Base-by-base conservation (phyloP, 2,797 vertebrate genomes). In the Geotria australis region DNA sequence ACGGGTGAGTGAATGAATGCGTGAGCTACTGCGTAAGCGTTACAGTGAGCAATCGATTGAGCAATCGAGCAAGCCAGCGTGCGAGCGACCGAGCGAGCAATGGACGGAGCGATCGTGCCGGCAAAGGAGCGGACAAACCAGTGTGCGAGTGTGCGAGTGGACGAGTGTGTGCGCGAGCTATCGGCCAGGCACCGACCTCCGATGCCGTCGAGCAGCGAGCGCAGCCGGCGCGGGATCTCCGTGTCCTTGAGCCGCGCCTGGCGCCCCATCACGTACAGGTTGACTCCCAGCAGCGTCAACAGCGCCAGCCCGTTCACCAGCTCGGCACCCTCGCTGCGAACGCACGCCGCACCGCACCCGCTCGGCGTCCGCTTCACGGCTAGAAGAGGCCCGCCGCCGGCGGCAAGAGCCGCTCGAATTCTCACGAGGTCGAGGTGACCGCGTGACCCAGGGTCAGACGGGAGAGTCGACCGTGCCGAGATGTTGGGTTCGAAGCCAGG, bases 171-270 rank as follows among this genome's bases (percentile, higher is more conserved):
- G n/a, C n/a, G n/a, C n/a, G n/a, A n/a, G 38, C 38, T 38, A 38
- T 45, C 38, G 6, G 38, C 45, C 7, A 45, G 2, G 6, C 59
- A 59, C 73, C 80, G 70, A 93, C 91, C 77, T 1, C 77, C 77
- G 64, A 98, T 79, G 67, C 78, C 79, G 7, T 71, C 68, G 58
- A 96, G 73, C 67, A 96, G 78, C 61, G 70, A 71, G 51, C 72
- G 78, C 38, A 98, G 79, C 53, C 84, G 78, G 8, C 74, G 70
- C 53, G 86, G 76, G 68, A 93, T 84, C 71, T 98, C 91, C n/a
- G 61, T 76, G 55, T 67, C 74, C 69, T 81, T 88, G 63, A 94
- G 75, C 63, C 68, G 71, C 63, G 84, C 81, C 63, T 93, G 84
- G 53, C 84, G 77, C 46, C 79, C 73, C 0, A 83, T 79, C 66